A percentile compares a stretch with the other conserved stretches of the same genome.
These are phyloP conservation scores for Amphipyra berbera DNA, from an alignment of 2,888 invertebrate species.

Conservation along the genomic window DNA sequence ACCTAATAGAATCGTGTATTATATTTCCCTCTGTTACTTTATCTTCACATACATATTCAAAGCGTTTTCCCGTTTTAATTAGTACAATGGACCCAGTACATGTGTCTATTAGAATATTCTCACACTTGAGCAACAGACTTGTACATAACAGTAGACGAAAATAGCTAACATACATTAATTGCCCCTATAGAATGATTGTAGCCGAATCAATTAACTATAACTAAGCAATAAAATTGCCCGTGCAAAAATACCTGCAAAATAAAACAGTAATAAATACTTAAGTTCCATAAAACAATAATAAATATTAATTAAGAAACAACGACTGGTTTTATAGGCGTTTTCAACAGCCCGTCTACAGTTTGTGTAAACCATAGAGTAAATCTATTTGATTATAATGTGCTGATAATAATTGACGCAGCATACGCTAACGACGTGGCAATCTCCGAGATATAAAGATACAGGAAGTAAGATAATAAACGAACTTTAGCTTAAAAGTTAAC, in stretches of 20 bases:
- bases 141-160: conserved; percentile 6
- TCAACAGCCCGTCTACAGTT: conserved; percentile 4
- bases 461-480: no score
- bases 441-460: neutral
- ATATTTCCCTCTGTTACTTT: neutral
- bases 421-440: neutral
- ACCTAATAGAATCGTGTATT: neutral
- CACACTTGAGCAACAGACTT: conserved; percentile 3
- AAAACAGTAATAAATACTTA: conserved; percentile 25
- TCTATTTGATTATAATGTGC: conserved; percentile 21
- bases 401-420: conserved; percentile 20
- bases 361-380: conserved; percentile 20
- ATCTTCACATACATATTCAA: neutral
- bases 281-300: conserved; percentile 17
- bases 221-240: conserved; percentile 27
- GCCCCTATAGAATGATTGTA: conserved; percentile 9
- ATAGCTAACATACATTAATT: conserved; percentile 21
- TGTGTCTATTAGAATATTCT: conserved; percentile 13
- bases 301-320: conserved; percentile 25
- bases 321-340: conserved; percentile 6
- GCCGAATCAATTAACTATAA: conserved; percentile 32
- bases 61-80: conserved; percentile 20
- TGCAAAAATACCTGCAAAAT: conserved; percentile 33
- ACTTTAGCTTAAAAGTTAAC: no score
- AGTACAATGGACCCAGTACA: conserved; percentile 5